Evolutionary conservation across 2,113 vertebrate genomes (phyloP), one percentile per base, ranked within the genome.

Genomic region (Corydoras maculifer): DNA sequence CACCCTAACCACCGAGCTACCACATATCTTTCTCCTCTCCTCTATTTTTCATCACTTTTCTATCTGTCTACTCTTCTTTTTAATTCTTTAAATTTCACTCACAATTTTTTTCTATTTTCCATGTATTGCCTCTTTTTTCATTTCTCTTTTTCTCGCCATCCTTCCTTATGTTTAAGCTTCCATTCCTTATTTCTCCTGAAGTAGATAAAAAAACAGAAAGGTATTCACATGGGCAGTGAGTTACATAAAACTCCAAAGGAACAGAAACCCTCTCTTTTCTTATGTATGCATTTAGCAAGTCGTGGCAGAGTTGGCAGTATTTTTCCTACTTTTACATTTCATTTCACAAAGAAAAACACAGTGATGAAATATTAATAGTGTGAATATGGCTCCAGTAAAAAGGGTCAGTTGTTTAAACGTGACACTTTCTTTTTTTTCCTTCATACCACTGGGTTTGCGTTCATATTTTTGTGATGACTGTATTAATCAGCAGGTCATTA

Each of bases 401-500:
- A 25, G 18, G 18, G 18, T 25, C 18, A 25, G 18, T 25, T 25
- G 18, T 25, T 25, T 25, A 25, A 25, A 25, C 18, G 18, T 25
- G 18, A 25, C 18, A 25, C 18, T 25, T 25, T 25, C 1, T 25
- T 25, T 25, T 25, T 25, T 25, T 25, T 25, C 18, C 18, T 25
- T 25, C 18, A 25, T 25, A 8, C 35, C 35, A 73, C 68, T 48
- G 73, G 51, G 69, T 78, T 72, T 81, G 78, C 18, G 18, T 25
- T 25, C 18, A 25, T 25, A 25, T 25, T 25, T 25, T 25, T 25
- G 18, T 25, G 18, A 25, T 25, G 18, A 1, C 18, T 25, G 18
- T 25, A 25, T 25, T 25, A 25, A 25, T 78, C 64, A 74, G 62
- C 9, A 62, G 51, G 50, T 65, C 70, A 77, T 82, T 80, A 77